A percentile compares a stretch with the other conserved stretches of the same genome.
phyloP scores from a whole-genome alignment of 2,113 vertebrate species.

The Pandion haliaetus region DNA sequence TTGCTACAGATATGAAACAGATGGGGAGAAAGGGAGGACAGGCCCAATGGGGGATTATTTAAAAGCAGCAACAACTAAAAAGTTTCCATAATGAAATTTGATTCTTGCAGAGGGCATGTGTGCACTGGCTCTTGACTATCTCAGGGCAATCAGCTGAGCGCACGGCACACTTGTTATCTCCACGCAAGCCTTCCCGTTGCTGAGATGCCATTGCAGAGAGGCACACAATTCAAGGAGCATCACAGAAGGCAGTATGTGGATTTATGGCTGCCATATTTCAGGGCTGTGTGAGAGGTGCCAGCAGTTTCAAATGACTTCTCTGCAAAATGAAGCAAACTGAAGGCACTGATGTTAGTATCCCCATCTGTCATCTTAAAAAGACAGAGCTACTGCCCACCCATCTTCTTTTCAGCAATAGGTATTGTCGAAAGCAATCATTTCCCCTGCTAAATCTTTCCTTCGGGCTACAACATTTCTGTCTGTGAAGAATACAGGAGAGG shows the following conservation, averaged over 20 bases:
- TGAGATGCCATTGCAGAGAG: not conserved
- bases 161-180: not conserved
- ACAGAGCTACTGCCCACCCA: not conserved
- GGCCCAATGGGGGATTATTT: not conserved
- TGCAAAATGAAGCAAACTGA: slow-evolving; percentile 10
- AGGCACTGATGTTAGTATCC: not conserved
- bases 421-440: slow-evolving; percentile 3
- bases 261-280: slow-evolving; percentile 30
- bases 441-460: slow-evolving; percentile 4
- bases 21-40: not conserved
- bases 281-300: not conserved
- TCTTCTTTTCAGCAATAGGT: not conserved
- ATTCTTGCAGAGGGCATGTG: not conserved
- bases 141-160: not conserved
- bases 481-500: not conserved
- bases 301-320: not conserved
- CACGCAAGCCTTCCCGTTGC: not conserved
- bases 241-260: not conserved
- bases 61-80: not conserved
- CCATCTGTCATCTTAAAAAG: slow-evolving; percentile 24
- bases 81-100: slow-evolving; percentile 12
- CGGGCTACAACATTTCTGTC: not conserved
- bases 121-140: not conserved
- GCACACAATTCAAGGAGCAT: not conserved
- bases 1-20: not conserved